Base-by-base conservation (phyloP, 2,888 invertebrate genomes). In the Ochropleura leucogaster region DNA sequence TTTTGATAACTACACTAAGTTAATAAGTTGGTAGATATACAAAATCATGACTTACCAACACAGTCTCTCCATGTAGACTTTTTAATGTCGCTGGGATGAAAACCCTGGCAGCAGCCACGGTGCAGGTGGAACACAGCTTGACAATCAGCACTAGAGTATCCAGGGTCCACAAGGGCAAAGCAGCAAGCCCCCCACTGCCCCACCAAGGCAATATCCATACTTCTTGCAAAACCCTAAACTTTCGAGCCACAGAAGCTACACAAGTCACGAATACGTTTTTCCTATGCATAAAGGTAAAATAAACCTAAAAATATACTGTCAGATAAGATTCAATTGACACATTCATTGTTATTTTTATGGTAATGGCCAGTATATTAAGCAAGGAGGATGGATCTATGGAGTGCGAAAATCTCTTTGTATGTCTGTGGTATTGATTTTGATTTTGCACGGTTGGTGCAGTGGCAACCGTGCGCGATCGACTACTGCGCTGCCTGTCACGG, bases 121-220 rank as follows among this genome's bases (percentile, higher is more conserved):
- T 90, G 77, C 95, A 95, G 0, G 95, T 93, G 0, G 95, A 94
- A 74, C 92, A 93, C 42, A 96, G 80, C 74, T 96, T 96, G 69
- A 94, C 90, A 3, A 95, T 80, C 79, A 96, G 87, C 57, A 96
- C 96, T 69, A 95, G 65, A 1, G 92, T 90, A 68, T 96, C 96
- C 60, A 96, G 82, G 0, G 93, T 92, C 94, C 94, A 95, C 4
- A 95, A 88, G 0, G 96, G 96, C 7, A 92, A 92, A 14, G 94
- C 84, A 0, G 93, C 90, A 71, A 95, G 74, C 9, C 94, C 92
- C 0, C 95, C 95, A 80, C 93, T 92, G 0, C 94, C 94, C 95
- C 96, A 96, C 95, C 95, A 96, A 3, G 96, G 95, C 57, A 95
- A 83, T 57, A 96, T 92, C 95, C 96, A 96, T 86, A 92, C 91